A percentile compares a stretch with the other conserved stretches of the same genome.
Conservation (phyloP, 2,113 vertebrate species). For the Willisornis vidua region DNA sequence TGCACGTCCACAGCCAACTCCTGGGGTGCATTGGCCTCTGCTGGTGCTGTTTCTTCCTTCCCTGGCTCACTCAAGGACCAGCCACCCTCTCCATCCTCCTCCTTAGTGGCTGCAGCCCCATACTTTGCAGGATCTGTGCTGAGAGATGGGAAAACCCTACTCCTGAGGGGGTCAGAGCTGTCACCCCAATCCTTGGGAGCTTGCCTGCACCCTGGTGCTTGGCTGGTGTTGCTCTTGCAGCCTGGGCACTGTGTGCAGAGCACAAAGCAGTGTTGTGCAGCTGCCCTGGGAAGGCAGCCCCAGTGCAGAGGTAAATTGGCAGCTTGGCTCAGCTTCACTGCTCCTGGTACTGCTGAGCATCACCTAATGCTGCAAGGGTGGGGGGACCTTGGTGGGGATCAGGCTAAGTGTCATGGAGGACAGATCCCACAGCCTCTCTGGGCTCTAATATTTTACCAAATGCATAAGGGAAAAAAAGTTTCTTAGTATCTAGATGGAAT, state of each 20-base stretch:
- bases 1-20: neutral
- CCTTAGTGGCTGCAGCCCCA: rapidly evolving
- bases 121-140: neutral
- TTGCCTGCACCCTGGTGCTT: neutral
- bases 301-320: neutral
- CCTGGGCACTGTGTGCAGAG: neutral
- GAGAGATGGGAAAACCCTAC: neutral
- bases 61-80: neutral
- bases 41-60: neutral
- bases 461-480: neutral
- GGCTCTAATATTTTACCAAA: neutral
- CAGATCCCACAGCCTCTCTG: neutral
- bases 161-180: neutral
- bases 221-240: neutral
- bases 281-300: neutral
- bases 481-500: neutral
- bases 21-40: neutral
- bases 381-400: neutral
- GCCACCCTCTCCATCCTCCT: neutral
- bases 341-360: neutral
- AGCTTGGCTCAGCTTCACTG: neutral
- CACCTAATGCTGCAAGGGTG: neutral
- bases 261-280: neutral
- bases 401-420: neutral
- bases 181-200: neutral